phyloP scores from a whole-genome alignment of 2,888 invertebrate genomes.

The Acleris holmiana region DNA sequence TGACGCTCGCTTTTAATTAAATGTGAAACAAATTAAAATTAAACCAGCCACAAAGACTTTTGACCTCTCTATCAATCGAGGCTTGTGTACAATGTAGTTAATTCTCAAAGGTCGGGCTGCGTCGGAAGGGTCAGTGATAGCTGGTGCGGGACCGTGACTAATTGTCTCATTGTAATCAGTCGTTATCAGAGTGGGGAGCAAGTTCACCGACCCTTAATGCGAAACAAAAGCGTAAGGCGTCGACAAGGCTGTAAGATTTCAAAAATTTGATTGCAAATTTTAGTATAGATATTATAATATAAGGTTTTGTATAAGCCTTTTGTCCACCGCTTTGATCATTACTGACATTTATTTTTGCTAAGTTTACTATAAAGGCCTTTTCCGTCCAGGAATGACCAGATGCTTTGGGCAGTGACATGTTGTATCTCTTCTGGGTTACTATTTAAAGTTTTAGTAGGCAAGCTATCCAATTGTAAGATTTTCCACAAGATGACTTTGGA shows the following conservation, averaged over 20 bases:
- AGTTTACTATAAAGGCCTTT: too few species aligned
- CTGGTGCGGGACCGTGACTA: slow-evolving; percentile 26
- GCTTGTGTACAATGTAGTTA: slow-evolving; percentile 7
- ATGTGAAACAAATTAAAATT: slow-evolving; percentile 1
- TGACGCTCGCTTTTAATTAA: slow-evolving; percentile 10
- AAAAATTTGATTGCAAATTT: neutral
- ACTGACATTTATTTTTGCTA: too few species aligned
- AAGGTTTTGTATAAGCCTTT: too few species aligned
- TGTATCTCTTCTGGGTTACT: too few species aligned
- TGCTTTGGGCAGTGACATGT: too few species aligned
- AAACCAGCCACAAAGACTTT: slow-evolving; percentile 9
- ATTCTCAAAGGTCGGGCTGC: slow-evolving; percentile 17
- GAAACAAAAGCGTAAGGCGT: neutral
- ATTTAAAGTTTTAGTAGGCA: too few species aligned
- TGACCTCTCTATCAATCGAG: slow-evolving; percentile 16
- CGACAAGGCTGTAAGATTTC: neutral
- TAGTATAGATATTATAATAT: neutral
- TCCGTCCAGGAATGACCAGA: too few species aligned
- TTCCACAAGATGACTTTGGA: too few species aligned
- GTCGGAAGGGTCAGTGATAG: slow-evolving; percentile 31
- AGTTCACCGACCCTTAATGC: slow-evolving; percentile 29
- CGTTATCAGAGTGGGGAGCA: slow-evolving; percentile 31
- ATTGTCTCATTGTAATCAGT: slow-evolving; percentile 28
- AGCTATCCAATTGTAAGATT: too few species aligned
- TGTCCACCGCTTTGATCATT: too few species aligned